A percentile compares a stretch with the other conserved stretches of the same genome.
Evolutionary conservation across 1,140 invertebrate genomes (phyloP).

Genomic region (Archegozetes longisetosus): DNA sequence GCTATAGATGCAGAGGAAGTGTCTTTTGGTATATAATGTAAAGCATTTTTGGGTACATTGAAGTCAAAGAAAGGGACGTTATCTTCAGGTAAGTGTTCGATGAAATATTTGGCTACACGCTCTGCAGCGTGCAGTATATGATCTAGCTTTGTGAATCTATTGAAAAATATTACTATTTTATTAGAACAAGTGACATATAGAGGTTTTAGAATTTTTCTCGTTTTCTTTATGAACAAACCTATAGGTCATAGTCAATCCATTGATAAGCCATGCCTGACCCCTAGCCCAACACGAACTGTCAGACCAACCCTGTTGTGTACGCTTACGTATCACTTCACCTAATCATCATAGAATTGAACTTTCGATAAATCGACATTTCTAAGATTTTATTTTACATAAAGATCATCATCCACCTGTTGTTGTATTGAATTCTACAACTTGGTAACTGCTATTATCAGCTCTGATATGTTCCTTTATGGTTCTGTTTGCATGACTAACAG

Average conservation of each 20-base stretch:
- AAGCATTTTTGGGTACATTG: not conserved
- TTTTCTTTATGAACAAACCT: too few relatives aligned
- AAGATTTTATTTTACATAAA: too few relatives aligned
- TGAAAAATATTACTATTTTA: too few relatives aligned
- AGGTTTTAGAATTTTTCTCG: too few relatives aligned
- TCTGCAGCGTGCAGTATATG: not conserved
- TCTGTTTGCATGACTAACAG: not conserved
- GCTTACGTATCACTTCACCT: not conserved
- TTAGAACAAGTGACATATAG: too few relatives aligned
- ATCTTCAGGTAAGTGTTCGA: not conserved
- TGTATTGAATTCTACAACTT: not conserved
- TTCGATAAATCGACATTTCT: too few relatives aligned
- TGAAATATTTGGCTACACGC: too few relatives aligned
- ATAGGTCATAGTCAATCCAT: not conserved
- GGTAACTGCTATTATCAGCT: not conserved
- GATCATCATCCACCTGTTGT: too few relatives aligned
- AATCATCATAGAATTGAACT: too few relatives aligned
- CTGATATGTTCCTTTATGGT: not conserved
- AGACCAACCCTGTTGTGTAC: not conserved
- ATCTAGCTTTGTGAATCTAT: not conserved
- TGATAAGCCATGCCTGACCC: constrained; percentile 3
- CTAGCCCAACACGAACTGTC: not conserved
- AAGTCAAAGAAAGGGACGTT: not conserved
- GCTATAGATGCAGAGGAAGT: not conserved
- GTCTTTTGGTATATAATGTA: not conserved